Percentiles rank a stretch among this genome's conserved stretches.
These are phyloP conservation scores for Cherax destructor DNA, from an alignment of 1,140 invertebrate genomes.

Conservation along the genomic window DNA sequence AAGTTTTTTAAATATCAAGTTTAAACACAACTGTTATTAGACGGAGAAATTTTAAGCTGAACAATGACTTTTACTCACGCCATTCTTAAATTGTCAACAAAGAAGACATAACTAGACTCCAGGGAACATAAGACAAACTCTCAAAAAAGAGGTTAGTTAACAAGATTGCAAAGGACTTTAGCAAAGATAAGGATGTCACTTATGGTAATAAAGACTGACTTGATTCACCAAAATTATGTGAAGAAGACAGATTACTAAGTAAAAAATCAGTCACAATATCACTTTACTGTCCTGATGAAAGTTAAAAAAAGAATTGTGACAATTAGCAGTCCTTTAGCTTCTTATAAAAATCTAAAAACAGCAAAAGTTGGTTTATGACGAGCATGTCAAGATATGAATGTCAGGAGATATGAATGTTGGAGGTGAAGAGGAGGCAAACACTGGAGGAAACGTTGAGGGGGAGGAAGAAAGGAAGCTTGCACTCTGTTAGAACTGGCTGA, in stretches of 20 bases:
- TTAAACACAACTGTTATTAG: no score
- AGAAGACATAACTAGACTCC: background rate
- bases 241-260: constrained; percentile 41
- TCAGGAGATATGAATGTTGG: constrained; percentile 17
- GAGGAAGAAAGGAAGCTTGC: background rate
- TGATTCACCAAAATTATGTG: constrained; percentile 40
- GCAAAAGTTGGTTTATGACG: constrained; percentile 23
- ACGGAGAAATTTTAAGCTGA: no score
- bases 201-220: constrained; percentile 35
- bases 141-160: constrained; percentile 27
- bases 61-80: no score
- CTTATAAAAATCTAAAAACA: constrained; percentile 35
- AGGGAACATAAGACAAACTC: constrained; percentile 12
- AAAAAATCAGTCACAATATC: constrained; percentile 64
- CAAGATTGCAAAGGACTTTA: constrained; percentile 62
- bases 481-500: constrained; percentile 36
- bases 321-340: constrained; percentile 44
- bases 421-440: background rate
- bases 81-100: background rate
- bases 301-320: constrained; percentile 55
- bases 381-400: constrained; percentile 53
- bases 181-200: constrained; percentile 51
- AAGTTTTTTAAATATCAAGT: no score
- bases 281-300: constrained; percentile 69
- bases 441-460: background rate